Percentiles rank a stretch among this genome's conserved stretches.
phyloP scores from a whole-genome alignment of 2,113 vertebrate species.

The Oophaga pumilio region DNA sequence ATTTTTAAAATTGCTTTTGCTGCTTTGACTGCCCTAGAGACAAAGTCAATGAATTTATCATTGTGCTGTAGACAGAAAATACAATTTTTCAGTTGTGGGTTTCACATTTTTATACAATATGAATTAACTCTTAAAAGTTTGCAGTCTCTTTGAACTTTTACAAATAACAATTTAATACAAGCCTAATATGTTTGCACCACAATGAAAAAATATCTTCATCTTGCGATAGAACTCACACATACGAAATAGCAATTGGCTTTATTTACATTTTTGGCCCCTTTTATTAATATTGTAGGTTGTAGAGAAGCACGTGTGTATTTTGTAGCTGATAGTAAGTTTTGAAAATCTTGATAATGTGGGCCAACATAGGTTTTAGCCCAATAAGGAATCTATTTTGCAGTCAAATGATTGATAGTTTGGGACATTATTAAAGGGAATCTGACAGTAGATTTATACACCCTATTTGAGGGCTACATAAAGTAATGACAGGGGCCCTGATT shows the following conservation, averaged over 20 bases:
- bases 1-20: slow-evolving; percentile 51
- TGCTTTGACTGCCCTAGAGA: slow-evolving; percentile 42
- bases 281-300: background rate
- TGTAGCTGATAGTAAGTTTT: background rate
- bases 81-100: slow-evolving; percentile 36
- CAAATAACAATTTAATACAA: background rate
- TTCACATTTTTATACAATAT: slow-evolving; percentile 41
- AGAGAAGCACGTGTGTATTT: background rate
- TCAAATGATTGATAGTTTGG: too few species aligned
- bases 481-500: too few species aligned
- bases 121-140: slow-evolving; percentile 34
- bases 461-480: too few species aligned
- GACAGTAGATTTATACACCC: too few species aligned
- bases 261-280: background rate
- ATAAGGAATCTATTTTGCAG: too few species aligned
- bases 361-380: background rate
- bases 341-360: background rate
- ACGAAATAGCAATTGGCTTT: background rate
- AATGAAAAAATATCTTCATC: background rate
- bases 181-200: background rate
- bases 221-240: background rate
- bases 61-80: slow-evolving; percentile 45
- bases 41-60: slow-evolving; percentile 52
- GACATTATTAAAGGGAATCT: too few species aligned
- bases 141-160: slow-evolving; percentile 9